These are phyloP conservation scores for Notothenia coriiceps DNA, from an alignment of 2,113 vertebrate species.

Conservation along the genomic window DNA sequence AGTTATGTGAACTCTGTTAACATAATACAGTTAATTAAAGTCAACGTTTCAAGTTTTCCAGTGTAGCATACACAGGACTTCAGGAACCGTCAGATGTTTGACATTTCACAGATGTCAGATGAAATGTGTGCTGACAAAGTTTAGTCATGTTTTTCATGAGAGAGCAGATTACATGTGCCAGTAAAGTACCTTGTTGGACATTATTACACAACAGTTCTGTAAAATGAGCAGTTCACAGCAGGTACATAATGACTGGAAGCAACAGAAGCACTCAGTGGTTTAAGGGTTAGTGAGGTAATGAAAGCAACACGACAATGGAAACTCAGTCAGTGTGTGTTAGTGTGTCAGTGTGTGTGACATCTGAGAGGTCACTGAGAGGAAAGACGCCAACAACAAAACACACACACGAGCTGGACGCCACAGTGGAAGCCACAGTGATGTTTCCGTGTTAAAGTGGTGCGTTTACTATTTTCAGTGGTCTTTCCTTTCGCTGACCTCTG, in stretches of 20 bases:
- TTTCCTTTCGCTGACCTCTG: too few species aligned
- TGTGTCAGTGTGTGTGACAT: conserved; percentile 19
- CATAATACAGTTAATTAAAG: too few species aligned
- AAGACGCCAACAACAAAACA: conserved; percentile 40
- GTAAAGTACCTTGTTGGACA: neutral
- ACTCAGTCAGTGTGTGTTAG: conserved; percentile 21
- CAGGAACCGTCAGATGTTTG: too few species aligned
- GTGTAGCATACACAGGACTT: too few species aligned
- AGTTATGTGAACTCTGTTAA: too few species aligned
- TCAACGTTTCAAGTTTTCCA: too few species aligned
- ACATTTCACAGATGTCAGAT: neutral
- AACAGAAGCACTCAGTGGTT: neutral
- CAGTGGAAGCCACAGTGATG: neutral
- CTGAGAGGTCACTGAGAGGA: conserved; percentile 61
- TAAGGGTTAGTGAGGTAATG: neutral
- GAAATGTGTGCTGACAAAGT: conserved; percentile 15
- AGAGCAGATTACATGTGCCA: neutral
- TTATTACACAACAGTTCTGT: conserved; percentile 19
- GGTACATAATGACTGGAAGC: neutral
- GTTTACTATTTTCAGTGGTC: neutral
- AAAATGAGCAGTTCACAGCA: neutral
- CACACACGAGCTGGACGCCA: neutral
- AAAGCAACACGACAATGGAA: conserved; percentile 41
- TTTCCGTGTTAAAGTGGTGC: conserved; percentile 27
- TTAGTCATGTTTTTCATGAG: neutral